phyloP scores from a whole-genome alignment of 2,113 vertebrate genomes.

The Pteruthius melanotis region DNA sequence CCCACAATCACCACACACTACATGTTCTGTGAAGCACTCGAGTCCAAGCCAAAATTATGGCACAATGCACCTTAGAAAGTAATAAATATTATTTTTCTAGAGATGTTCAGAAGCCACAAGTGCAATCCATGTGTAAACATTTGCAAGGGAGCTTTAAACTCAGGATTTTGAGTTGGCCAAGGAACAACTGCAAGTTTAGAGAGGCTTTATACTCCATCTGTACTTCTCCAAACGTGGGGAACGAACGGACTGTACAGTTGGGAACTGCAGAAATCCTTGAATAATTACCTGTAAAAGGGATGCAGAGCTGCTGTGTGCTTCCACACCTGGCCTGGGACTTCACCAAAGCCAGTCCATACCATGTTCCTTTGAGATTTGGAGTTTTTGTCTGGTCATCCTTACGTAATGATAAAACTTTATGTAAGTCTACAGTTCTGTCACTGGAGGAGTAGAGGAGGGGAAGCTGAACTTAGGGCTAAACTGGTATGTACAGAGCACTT shows the following conservation, averaged over 20 bases:
- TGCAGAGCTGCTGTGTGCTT: not conserved
- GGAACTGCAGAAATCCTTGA: not conserved
- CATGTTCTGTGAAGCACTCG: not conserved
- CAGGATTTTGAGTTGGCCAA: slow-evolving; percentile 12
- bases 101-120: slow-evolving; percentile 46
- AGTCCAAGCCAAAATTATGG: slow-evolving; percentile 24
- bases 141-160: slow-evolving; percentile 24
- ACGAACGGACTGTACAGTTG: not conserved
- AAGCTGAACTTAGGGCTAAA: not conserved
- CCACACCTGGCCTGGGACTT: not conserved
- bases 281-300: not conserved
- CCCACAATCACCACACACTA: slow-evolving; percentile 27
- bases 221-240: not conserved
- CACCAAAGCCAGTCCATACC: not conserved
- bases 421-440: not conserved
- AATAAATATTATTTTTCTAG: slow-evolving; percentile 42
- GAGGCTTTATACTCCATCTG: not conserved
- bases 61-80: slow-evolving; percentile 9
- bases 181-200: not conserved
- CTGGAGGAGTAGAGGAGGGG: not conserved
- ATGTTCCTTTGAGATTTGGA: not conserved
- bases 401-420: not conserved
- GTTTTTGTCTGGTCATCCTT: not conserved
- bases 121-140: slow-evolving; percentile 10
- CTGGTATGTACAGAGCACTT: not conserved